These are phyloP conservation scores for Tylochromis polylepis DNA, from an alignment of 2,113 vertebrate species.

Conservation along the genomic window DNA sequence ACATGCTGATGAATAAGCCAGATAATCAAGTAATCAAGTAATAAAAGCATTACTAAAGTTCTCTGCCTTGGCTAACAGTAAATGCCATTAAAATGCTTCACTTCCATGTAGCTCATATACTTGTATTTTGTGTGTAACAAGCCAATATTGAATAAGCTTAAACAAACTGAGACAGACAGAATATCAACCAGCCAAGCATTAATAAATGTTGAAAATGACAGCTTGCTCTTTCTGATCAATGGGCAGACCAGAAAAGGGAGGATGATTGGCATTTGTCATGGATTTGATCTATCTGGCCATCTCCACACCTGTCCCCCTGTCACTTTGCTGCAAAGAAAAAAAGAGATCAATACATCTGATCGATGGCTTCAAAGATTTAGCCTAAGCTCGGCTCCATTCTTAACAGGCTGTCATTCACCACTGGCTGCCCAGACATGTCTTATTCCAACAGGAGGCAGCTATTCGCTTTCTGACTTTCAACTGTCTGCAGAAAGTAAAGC, in stretches of 20 bases:
- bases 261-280: slow-evolving; percentile 55
- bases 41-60: not conserved
- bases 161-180: not conserved
- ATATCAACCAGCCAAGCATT: not conserved
- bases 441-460: slow-evolving; percentile 42
- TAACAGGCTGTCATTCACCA: slow-evolving; percentile 59
- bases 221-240: slow-evolving; percentile 3
- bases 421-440: slow-evolving; percentile 30
- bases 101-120: not conserved
- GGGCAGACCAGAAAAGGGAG: slow-evolving; percentile 2
- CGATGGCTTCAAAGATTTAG: slow-evolving; percentile 54
- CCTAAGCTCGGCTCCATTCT: slow-evolving; percentile 45
- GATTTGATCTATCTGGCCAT: slow-evolving; percentile 54
- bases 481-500: slow-evolving; percentile 20
- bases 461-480: slow-evolving; percentile 42
- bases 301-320: slow-evolving; percentile 36
- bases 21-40: not conserved
- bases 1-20: not conserved
- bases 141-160: not conserved
- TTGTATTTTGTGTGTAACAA: not conserved
- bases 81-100: not conserved
- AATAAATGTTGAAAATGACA: not conserved
- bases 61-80: not conserved
- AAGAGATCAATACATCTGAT: slow-evolving; percentile 60
- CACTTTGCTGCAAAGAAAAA: slow-evolving; percentile 9